Evolutionary conservation across 2,888 invertebrate genomes (phyloP).

Genomic region (Cantharis lateralis): DNA sequence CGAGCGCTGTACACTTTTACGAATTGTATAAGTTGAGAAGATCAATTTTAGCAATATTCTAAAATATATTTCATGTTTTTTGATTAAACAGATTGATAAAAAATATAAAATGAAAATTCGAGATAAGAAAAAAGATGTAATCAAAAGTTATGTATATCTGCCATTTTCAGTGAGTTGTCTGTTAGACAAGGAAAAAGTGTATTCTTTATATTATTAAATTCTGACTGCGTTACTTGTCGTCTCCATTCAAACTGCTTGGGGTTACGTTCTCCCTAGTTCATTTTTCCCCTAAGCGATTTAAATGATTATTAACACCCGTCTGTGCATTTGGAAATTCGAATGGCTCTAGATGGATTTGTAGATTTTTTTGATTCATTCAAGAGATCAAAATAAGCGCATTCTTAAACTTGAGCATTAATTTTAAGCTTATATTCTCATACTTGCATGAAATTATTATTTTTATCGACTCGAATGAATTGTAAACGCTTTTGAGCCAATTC

Average conservation of each 20-base stretch:
- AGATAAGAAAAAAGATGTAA: background rate
- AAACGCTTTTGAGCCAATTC: background rate
- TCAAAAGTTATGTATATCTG: constrained; percentile 4
- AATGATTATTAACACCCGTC: constrained; percentile 25
- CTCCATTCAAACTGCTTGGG: constrained; percentile 12
- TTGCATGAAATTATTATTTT: background rate
- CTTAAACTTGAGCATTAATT: background rate
- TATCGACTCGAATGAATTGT: background rate
- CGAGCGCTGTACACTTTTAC: background rate
- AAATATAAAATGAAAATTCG: background rate
- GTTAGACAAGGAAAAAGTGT: constrained; percentile 15
- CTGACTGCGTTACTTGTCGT: constrained; percentile 12
- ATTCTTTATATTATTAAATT: constrained; percentile 14
- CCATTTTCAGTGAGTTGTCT: constrained; percentile 11
- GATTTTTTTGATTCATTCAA: constrained; percentile 12
- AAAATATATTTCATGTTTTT: background rate
- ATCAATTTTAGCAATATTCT: background rate
- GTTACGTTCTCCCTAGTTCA: constrained; percentile 16
- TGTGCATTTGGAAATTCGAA: constrained; percentile 19
- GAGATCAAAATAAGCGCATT: constrained; percentile 9
- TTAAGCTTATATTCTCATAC: background rate
- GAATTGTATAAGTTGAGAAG: background rate
- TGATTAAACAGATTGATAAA: background rate
- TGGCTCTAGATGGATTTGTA: constrained; percentile 14
- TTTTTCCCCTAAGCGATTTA: constrained; percentile 21